Percentiles rank a stretch among this genome's conserved stretches.
Conservation (phyloP, 2,113 vertebrate species). For the Pteronura brasiliensis region DNA sequence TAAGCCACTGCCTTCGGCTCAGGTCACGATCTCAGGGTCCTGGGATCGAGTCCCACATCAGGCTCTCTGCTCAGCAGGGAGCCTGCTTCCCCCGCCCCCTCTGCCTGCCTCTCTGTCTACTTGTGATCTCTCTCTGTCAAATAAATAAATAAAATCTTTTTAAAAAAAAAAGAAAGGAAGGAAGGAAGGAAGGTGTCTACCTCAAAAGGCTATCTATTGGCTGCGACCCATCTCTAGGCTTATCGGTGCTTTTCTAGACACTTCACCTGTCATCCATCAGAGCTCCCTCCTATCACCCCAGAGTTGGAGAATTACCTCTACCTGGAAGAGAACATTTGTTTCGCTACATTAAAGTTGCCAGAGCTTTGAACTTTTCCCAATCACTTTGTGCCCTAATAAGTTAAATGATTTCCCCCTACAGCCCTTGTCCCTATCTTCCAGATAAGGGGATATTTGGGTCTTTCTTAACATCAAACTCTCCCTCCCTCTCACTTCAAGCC, state of each 20-base stretch:
- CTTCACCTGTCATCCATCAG: neutral
- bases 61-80: too few species aligned
- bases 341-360: neutral
- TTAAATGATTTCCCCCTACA: neutral
- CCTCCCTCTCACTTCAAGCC: neutral
- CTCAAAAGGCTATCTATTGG: neutral
- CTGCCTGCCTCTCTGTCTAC: too few species aligned
- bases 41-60: too few species aligned
- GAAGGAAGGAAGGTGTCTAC: neutral
- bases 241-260: neutral
- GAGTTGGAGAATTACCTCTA: neutral
- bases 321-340: neutral
- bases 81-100: too few species aligned
- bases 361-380: neutral
- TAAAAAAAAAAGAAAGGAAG: too few species aligned
- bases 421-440: neutral
- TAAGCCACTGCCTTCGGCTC: too few species aligned
- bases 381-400: neutral
- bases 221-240: neutral
- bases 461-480: neutral
- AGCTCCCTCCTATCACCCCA: neutral
- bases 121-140: too few species aligned
- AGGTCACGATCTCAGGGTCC: too few species aligned
- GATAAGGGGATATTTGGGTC: neutral
- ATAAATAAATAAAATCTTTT: too few species aligned